These are phyloP conservation scores for Rhineura floridana DNA, from an alignment of 2,113 vertebrate genomes.

Conservation along the genomic window DNA sequence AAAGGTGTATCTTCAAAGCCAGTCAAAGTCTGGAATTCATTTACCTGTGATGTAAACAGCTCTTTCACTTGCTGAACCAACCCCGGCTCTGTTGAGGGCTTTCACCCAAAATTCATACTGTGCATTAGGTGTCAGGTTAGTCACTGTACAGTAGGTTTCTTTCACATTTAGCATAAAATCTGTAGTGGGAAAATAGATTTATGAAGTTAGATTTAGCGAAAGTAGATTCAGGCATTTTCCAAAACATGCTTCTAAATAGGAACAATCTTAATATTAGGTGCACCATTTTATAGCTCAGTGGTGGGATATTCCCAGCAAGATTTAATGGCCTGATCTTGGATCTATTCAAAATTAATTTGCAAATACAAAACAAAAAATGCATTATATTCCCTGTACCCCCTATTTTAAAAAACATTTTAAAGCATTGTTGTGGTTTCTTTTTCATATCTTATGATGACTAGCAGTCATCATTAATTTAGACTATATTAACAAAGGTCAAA, in stretches of 20 bases:
- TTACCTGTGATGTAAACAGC: slow-evolving; percentile 92
- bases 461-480: too few relatives aligned
- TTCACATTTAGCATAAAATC: slow-evolving; percentile 83
- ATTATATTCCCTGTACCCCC: not conserved
- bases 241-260: not conserved
- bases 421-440: not conserved
- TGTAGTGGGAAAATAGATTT: slow-evolving; percentile 57
- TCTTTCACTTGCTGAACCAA: slow-evolving; percentile 88
- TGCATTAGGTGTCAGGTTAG: slow-evolving; percentile 84
- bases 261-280: not conserved
- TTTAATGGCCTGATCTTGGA: not conserved
- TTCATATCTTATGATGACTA: not conserved
- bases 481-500: not conserved
- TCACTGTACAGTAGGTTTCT: slow-evolving; percentile 91
- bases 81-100: slow-evolving; percentile 88
- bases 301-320: not conserved
- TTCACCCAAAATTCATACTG: slow-evolving; percentile 96
- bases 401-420: not conserved
- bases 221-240: too few relatives aligned
- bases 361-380: not conserved
- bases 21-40: not conserved
- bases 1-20: not conserved
- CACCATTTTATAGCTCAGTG: too few relatives aligned
- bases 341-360: too few relatives aligned
- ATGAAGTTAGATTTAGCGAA: not conserved